Evolutionary conservation across 2,797 vertebrate species (phyloP).

Genomic region (Poecile montanus): DNA sequence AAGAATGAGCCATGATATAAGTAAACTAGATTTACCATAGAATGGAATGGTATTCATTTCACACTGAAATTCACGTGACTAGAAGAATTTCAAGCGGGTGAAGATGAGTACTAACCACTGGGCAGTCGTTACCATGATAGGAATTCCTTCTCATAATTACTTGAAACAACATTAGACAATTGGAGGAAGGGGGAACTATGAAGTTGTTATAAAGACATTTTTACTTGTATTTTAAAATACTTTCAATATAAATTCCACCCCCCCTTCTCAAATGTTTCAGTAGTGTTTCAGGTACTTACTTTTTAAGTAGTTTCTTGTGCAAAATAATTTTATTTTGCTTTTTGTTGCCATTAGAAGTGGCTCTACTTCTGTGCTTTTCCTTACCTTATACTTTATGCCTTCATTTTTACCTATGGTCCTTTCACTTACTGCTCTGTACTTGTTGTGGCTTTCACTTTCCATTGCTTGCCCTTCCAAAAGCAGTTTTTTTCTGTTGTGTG

Average conservation of each 20-base stretch:
- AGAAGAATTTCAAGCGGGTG: not conserved
- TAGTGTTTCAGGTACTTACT: not conserved
- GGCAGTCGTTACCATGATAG: not conserved
- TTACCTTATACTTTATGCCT: not conserved
- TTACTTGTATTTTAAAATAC: not conserved
- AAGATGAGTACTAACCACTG: not conserved
- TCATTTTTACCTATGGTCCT: not conserved
- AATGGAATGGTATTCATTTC: not conserved
- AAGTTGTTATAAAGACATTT: not conserved
- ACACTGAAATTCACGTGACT: not conserved
- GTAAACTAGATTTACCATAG: not conserved
- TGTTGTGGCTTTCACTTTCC: not conserved
- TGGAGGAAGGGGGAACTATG: not conserved
- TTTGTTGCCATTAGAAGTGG: not conserved
- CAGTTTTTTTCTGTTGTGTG: not conserved
- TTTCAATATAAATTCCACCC: rapidly evolving
- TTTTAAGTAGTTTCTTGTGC: not conserved
- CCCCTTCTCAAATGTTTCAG: not conserved
- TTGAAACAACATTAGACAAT: not conserved
- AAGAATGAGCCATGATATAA: not conserved
- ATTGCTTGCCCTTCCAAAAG: not conserved
- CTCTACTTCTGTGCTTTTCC: not conserved
- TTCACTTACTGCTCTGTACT: not conserved
- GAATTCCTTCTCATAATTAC: not conserved
- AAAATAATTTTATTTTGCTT: not conserved